Evolutionary conservation across 2,888 invertebrate genomes (phyloP).

Genomic region (Creontiades dilutus): DNA sequence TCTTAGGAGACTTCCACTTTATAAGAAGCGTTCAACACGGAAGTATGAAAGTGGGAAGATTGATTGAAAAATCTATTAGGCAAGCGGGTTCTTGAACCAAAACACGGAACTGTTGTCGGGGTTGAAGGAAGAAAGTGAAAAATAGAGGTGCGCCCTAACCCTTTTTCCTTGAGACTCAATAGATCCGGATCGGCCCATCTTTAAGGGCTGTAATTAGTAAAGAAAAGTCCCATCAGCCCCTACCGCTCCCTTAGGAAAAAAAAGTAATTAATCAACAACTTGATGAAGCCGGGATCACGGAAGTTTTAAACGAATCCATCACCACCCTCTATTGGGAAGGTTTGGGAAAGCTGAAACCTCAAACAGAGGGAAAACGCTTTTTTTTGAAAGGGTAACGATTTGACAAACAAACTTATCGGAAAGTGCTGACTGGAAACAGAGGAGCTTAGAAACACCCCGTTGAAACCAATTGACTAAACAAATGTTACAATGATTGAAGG

Average conservation of each 20-base stretch:
- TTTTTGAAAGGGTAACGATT: background rate
- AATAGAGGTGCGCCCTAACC: background rate
- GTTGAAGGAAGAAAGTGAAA: background rate
- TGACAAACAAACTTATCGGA: background rate
- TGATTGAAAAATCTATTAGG: background rate
- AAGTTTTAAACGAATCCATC: constrained; percentile 50
- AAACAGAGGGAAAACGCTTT: background rate
- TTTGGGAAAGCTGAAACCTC: background rate
- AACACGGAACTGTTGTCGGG: background rate
- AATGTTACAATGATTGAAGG: no score
- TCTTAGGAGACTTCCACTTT: no score
- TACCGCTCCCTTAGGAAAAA: background rate
- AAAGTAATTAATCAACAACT: constrained; percentile 62
- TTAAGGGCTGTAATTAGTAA: constrained; percentile 8
- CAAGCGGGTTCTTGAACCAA: background rate
- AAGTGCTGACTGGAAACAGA: background rate
- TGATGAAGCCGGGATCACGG: constrained; percentile 34
- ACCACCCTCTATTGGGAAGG: background rate
- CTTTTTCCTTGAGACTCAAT: background rate
- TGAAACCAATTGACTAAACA: no score
- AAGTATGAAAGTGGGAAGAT: background rate
- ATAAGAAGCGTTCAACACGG: no score
- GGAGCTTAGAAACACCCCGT: background rate
- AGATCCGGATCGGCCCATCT: background rate
- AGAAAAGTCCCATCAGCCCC: constrained; percentile 25